phyloP scores from a whole-genome alignment of 2,888 invertebrate species.

The Ennomos erosarius region DNA sequence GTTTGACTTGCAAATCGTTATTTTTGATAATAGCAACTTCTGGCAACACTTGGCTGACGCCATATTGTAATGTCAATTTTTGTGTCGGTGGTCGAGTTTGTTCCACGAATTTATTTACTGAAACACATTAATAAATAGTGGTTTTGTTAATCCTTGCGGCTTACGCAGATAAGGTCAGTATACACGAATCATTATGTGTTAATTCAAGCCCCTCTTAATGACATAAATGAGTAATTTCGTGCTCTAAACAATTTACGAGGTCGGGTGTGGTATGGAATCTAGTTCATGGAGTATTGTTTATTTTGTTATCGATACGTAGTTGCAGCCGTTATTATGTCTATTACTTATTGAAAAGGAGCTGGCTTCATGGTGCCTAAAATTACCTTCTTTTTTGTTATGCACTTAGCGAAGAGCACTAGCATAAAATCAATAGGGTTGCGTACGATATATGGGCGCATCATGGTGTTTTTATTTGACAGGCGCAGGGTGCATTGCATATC shows the following conservation, averaged over 20 bases:
- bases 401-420: background rate
- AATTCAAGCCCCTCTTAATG: background rate
- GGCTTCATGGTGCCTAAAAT: background rate
- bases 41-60: slow-evolving; percentile 71
- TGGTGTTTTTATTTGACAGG: slow-evolving; percentile 74
- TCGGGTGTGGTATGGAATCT: slow-evolving; percentile 80
- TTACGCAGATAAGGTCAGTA: slow-evolving; percentile 62
- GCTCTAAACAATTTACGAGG: slow-evolving; percentile 45
- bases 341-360: slow-evolving; percentile 9
- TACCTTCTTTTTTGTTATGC: slow-evolving; percentile 2
- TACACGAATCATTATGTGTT: background rate
- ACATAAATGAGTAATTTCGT: background rate
- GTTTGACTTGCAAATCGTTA: no score
- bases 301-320: slow-evolving; percentile 66
- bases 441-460: slow-evolving; percentile 50
- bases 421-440: slow-evolving; percentile 28
- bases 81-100: slow-evolving; percentile 64
- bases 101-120: slow-evolving; percentile 51
- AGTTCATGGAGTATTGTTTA: slow-evolving; percentile 75
- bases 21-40: no score
- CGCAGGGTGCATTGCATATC: slow-evolving; percentile 85
- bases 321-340: slow-evolving; percentile 8
- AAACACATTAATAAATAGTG: slow-evolving; percentile 54
- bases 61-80: slow-evolving; percentile 79
- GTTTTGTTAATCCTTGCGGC: slow-evolving; percentile 50